Evolutionary conservation across 2,888 invertebrate species (phyloP), one percentile per base, ranked within the genome.

Genomic region (Mythimna pallens): DNA sequence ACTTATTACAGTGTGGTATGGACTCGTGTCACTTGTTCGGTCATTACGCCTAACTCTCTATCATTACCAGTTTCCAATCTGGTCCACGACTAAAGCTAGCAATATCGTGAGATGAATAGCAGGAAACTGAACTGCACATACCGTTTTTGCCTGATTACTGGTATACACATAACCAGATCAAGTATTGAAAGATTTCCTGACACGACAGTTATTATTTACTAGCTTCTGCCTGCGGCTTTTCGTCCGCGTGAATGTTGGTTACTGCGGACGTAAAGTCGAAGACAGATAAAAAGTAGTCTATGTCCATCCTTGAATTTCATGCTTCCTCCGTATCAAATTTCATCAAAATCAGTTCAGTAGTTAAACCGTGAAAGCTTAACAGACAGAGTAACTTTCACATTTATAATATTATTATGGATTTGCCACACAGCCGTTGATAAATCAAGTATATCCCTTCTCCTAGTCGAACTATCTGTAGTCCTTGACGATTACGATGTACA

Each of bases 31-130:
- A 72, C 79, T 61, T 55, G 73, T 72, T 64, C 47, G 73, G 59
- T 61, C 79, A 79, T 76, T 76, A 78, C 79, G 59, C 59, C 59
- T 72, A 72, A 78, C 73, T 76, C 78, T 76, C 76, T 78, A 76
- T 64, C 64, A 72, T 78, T 76, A 76, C 79, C 64, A 55, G 73
- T 78, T 76, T 76, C 58, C 54, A 76, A 73, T 72, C 64, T 78
- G 79, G 59, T 78, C 47, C 73, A 64, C 34, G 59, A 30, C 50
- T 47, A 40, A 59, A 76, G 64, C 63, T 65, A 78, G 54, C 63
- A 76, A 59, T 64, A 78, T 55, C 64, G 47, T 64, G 25, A 59
- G 36, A 72, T 64, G 47, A 34, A 63, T 70, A 78, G 79, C 73
- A 72, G 64, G 79, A 59, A 72, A 64, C 72, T 70, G 9, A 71